Evolutionary conservation across 2,888 invertebrate genomes (phyloP).

Genomic region (Caenorhabditis auriculariae): DNA sequence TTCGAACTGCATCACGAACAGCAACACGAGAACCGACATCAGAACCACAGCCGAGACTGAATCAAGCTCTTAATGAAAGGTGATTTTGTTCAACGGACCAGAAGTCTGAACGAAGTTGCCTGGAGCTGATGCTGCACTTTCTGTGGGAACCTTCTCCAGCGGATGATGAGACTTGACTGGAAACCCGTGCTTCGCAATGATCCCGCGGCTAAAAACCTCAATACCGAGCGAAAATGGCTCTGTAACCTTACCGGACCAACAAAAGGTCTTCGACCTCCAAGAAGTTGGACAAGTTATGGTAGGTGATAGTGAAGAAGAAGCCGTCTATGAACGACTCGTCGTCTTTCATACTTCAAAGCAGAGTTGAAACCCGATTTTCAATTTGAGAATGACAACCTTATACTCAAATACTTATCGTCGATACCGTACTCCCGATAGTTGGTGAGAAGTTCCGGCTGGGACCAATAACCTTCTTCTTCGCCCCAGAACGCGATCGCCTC

Average conservation of each 20-base stretch:
- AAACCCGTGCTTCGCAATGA: constrained; percentile 47
- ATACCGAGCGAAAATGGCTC: background rate
- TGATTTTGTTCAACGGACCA: constrained; percentile 12
- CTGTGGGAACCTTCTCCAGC: constrained; percentile 55
- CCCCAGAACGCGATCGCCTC: constrained; percentile 54
- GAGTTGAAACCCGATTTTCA: background rate
- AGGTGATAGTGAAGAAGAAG: constrained; percentile 57
- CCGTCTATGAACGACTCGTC: constrained; percentile 50
- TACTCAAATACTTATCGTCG: constrained; percentile 39
- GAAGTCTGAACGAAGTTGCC: constrained; percentile 57
- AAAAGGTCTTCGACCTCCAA: constrained; percentile 54
- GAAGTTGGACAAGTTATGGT: constrained; percentile 56
- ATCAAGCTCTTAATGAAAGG: constrained; percentile 8
- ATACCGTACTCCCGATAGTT: constrained; percentile 50
- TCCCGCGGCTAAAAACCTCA: constrained; percentile 27
- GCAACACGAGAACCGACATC: constrained; percentile 58
- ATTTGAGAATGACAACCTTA: constrained; percentile 32
- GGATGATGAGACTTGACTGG: constrained; percentile 58
- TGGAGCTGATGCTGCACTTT: constrained; percentile 60
- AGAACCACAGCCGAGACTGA: constrained; percentile 54
- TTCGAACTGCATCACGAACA: constrained; percentile 57
- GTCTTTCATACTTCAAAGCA: constrained; percentile 1
- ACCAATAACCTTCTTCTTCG: constrained; percentile 52
- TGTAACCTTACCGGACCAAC: constrained; percentile 15
- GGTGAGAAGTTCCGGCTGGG: constrained; percentile 38